phyloP scores from a whole-genome alignment of 1,140 invertebrate species.

The Drosophila kepulauana region DNA sequence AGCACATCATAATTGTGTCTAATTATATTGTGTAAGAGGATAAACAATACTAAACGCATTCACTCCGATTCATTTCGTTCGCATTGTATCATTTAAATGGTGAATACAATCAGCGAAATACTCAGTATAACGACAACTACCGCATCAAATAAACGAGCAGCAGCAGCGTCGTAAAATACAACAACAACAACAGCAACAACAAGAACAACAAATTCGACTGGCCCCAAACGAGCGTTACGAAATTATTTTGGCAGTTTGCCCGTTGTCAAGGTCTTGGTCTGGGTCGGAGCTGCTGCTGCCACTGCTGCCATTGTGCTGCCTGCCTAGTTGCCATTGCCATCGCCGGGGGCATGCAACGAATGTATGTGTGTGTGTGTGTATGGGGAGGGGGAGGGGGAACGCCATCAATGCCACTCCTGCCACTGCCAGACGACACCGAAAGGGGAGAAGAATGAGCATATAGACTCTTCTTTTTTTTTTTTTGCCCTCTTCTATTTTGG shows the following conservation, averaged over 20 bases:
- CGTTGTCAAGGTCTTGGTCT: constrained; percentile 46
- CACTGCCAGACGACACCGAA: constrained; percentile 20
- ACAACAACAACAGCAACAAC: not conserved
- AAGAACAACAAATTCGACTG: constrained; percentile 5
- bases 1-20: constrained; percentile 53
- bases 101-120: constrained; percentile 13
- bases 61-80: constrained; percentile 3
- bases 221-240: constrained; percentile 65
- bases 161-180: not conserved
- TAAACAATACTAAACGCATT: constrained; percentile 34
- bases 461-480: not conserved
- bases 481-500: not conserved
- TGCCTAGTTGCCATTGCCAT: constrained; percentile 3
- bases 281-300: constrained; percentile 6
- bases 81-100: constrained; percentile 58
- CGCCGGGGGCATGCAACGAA: constrained; percentile 25
- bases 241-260: constrained; percentile 74
- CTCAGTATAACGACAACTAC: constrained; percentile 16
- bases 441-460: not conserved
- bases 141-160: constrained; percentile 22
- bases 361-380: no score
- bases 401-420: constrained; percentile 18
- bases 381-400: no score
- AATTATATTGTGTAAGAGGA: constrained; percentile 46
- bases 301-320: constrained; percentile 23